These are phyloP conservation scores for Pyrgus malvae DNA, from an alignment of 2,888 invertebrate species.

Conservation along the genomic window DNA sequence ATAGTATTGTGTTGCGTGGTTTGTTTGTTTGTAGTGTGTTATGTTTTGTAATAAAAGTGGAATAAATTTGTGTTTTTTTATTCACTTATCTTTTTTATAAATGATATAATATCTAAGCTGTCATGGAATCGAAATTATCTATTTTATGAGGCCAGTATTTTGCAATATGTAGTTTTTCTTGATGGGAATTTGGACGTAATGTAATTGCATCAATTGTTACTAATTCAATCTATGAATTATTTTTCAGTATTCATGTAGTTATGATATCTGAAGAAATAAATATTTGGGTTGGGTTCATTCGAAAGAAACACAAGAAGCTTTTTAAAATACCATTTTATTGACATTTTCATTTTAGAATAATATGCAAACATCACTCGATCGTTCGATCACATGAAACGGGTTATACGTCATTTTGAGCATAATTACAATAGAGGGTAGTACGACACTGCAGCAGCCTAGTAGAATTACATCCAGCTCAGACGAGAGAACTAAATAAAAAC, in stretches of 20 bases:
- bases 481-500: constrained; percentile 30
- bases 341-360: constrained; percentile 77
- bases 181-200: too few species aligned
- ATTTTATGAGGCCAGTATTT: too few species aligned
- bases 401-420: constrained; percentile 72
- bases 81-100: not conserved
- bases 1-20: constrained; percentile 12
- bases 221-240: too few species aligned
- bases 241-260: too few species aligned
- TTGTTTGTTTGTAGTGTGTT: constrained; percentile 29
- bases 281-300: too few species aligned
- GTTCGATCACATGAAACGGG: constrained; percentile 59
- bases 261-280: too few species aligned
- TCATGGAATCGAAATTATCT: not conserved
- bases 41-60: constrained; percentile 28
- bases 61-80: not conserved
- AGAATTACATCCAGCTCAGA: constrained; percentile 5
- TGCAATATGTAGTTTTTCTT: too few species aligned
- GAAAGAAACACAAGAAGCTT: constrained; percentile 48
- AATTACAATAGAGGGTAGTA: constrained; percentile 48
- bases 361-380: constrained; percentile 77
- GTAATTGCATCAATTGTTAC: too few species aligned
- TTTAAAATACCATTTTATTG: constrained; percentile 81
- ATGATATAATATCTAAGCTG: not conserved
- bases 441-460: constrained; percentile 32